Base-by-base conservation (phyloP, 1,140 invertebrate genomes). In the Aphis gossypii region DNA sequence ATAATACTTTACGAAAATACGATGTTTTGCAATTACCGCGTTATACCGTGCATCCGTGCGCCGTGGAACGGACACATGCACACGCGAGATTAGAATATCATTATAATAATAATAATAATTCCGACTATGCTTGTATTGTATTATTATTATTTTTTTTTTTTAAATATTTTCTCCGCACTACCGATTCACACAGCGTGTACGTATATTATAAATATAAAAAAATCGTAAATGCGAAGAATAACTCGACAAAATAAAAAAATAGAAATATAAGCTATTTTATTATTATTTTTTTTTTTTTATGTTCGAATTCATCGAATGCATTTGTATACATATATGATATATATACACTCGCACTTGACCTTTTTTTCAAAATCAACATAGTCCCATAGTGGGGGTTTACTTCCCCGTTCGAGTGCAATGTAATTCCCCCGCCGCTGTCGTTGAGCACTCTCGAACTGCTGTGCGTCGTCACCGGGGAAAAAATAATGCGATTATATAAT, bases 31-130 rank as follows among this genome's bases (percentile, higher is more conserved):
- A 90, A 90, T 90, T 90, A 90, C 38, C 89, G 89, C 54, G 38
- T 90, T 90, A 90, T 90, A 90, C 89, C 89, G 89, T 90, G 54
- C 54, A 90, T 90, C 89, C 89, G 54, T 56, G 89, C 89, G 38
- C 56, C 51, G n/a, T 38, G 88, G 11, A 89, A 89, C 87, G 87
- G 48, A 89, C 88, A 48, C 51, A 89, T n/a, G 41, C 89, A 68
- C 54, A 60, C 54, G 89, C 89, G 38, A 90, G 89, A 90, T 90
- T 68, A 44, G 89, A 90, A 90, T 90, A 90, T 88, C n/a, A n/a
- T 88, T 87, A 87, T 56, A 60, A 44, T 90, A 90, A 68, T 60
- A 90, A 90, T 44, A 54, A 89, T 89, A 87, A 90, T 90, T 90
- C 38, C 18, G 56, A 68, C 68, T 76, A 76, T 68, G 56, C 38